Conservation (phyloP, 2,113 vertebrate species). For the mouse (Mus musculus) region DNA sequence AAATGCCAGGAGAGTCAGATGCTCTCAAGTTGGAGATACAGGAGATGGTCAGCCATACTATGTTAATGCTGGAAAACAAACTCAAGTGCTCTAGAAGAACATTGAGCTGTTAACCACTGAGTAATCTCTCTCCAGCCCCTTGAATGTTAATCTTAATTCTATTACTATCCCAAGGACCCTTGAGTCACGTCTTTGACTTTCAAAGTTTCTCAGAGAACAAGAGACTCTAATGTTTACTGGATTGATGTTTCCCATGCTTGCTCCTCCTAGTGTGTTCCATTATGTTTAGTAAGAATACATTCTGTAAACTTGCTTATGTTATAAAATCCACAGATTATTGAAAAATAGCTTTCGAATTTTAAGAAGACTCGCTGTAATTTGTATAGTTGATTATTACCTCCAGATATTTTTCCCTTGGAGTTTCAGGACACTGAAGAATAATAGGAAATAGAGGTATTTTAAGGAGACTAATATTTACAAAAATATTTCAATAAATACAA, state of each 20-base stretch:
- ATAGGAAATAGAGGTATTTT: constrained; percentile 1
- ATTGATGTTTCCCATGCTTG: not conserved
- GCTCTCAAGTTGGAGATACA: not conserved
- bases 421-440: not conserved
- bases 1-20: not conserved
- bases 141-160: not conserved
- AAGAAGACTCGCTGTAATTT: not conserved
- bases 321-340: not conserved
- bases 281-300: not conserved
- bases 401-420: not conserved
- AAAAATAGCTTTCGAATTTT: not conserved
- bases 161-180: not conserved
- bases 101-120: not conserved
- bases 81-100: not conserved
- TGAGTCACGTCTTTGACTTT: not conserved
- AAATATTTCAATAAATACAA: constrained; percentile 24
- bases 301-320: not conserved
- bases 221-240: not conserved
- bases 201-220: not conserved
- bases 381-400: not conserved
- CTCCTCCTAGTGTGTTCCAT: not conserved
- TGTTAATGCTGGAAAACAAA: not conserved
- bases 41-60: too few relatives aligned
- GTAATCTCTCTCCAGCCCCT: too few relatives aligned
- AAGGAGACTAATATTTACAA: constrained; percentile 2